Base-by-base conservation (phyloP, 2,113 vertebrate species). In the Progne subis region DNA sequence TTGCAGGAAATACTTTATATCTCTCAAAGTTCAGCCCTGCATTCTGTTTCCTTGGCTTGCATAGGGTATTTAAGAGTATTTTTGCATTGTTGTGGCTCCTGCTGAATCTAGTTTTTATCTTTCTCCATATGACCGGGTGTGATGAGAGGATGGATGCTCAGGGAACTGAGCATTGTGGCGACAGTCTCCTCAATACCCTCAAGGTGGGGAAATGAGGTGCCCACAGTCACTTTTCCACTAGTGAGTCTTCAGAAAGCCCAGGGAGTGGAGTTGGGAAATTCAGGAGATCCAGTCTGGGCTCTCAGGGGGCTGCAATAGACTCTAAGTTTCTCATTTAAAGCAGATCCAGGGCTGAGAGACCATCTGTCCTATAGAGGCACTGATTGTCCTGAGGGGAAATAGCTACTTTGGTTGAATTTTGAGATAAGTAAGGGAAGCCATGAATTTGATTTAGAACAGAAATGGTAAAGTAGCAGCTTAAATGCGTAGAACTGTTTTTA, bases 401-500 rank as follows among this genome's bases (percentile, higher is more conserved):
- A 92, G 70, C 82, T 95, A 82, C 92, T 92, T 90, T 3, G 5
- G 80, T 14, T 81, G 60, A 81, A 86, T 92, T 95, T 88, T 84
- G 76, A 93, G 70, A 80, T 74, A 94, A 95, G 68, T 92, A 80
- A 91, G 44, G 63, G 75, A 85, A 94, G 60, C 43, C 34, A 44
- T 88, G 82, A 72, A 92, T 94, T 95, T 96, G 88, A 94, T 96
- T 83, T 92, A 80, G 69, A 92, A 56, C 64, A 92, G 82, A 88
- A 90, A 86, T 64, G 18, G 61, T 64, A 21, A 95, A 94, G 71
- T 34, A 86, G 60, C 39, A 71, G 57, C 91, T 84, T 82, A 59
- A 93, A 75, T 39, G 53, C 3, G 0, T 71, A 80, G 79, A 94
- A 81, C 47, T 81, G 47, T 71, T 93, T 93, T 86, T 37, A 81